Evolutionary conservation across 2,888 invertebrate species (phyloP).

Genomic region (Idaea aversata): DNA sequence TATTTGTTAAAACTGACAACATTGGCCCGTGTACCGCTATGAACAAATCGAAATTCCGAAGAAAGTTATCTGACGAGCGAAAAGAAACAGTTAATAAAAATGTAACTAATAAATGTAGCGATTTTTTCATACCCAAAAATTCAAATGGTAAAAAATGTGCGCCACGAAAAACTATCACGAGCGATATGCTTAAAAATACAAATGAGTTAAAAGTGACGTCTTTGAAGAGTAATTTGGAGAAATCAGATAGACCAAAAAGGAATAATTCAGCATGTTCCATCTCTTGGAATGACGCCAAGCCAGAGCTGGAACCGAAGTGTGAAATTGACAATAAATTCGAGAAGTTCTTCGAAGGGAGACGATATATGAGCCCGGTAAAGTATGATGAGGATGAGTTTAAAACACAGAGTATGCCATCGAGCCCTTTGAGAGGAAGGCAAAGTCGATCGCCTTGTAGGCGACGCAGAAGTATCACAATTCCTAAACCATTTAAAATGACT

Average conservation of each 20-base stretch:
- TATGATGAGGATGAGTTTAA: slow-evolving; percentile 55
- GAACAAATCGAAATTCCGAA: slow-evolving; percentile 29
- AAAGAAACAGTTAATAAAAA: slow-evolving; percentile 30
- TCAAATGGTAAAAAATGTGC: slow-evolving; percentile 42
- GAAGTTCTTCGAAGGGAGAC: slow-evolving; percentile 57
- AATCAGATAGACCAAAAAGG: slow-evolving; percentile 56
- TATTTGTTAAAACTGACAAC: slow-evolving; percentile 33
- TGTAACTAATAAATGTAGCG: slow-evolving; percentile 26
- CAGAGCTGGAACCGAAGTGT: slow-evolving; percentile 52
- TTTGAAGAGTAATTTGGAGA: slow-evolving; percentile 45
- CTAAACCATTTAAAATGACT: slow-evolving; percentile 86
- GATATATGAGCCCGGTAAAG: slow-evolving; percentile 33
- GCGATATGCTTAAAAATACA: slow-evolving; percentile 28
- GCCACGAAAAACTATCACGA: slow-evolving; percentile 32
- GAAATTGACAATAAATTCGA: slow-evolving; percentile 66
- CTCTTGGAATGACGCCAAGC: slow-evolving; percentile 69
- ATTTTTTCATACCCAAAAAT: slow-evolving; percentile 25
- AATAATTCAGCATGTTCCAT: slow-evolving; percentile 74
- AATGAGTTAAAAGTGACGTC: slow-evolving; percentile 42
- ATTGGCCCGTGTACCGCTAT: slow-evolving; percentile 19
- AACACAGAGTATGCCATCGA: slow-evolving; percentile 81
- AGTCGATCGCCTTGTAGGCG: slow-evolving; percentile 46
- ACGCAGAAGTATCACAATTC: slow-evolving; percentile 76
- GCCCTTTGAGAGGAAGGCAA: slow-evolving; percentile 71
- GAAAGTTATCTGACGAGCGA: slow-evolving; percentile 37